Conservation (phyloP, 2,113 vertebrate species). For the Peromyscus leucopus region DNA sequence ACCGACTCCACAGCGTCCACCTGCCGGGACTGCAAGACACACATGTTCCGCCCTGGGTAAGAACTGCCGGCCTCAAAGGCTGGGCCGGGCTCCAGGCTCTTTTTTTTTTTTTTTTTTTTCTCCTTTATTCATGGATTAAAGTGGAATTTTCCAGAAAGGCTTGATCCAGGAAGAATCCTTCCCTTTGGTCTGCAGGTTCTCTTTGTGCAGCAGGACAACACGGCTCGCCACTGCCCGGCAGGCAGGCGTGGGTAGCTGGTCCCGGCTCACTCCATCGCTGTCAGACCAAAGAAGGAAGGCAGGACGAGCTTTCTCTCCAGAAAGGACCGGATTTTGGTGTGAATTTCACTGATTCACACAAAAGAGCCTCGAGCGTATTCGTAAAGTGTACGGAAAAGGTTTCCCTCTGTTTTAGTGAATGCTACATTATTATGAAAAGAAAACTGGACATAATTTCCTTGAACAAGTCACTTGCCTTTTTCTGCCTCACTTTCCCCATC, state of each 20-base stretch:
- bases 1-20: not conserved
- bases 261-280: not conserved
- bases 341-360: not conserved
- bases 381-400: not conserved
- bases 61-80: not conserved
- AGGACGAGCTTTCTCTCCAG: not conserved
- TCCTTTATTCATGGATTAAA: slow-evolving; percentile 30
- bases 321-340: not conserved
- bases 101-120: not conserved
- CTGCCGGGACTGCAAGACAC: not conserved
- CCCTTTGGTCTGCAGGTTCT: not conserved
- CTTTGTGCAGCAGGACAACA: not conserved
- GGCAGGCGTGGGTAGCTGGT: not conserved
- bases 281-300: not conserved
- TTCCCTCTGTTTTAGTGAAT: not conserved
- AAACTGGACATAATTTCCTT: not conserved
- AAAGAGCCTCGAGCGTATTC: not conserved
- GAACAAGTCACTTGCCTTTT: not conserved
- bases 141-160: slow-evolving; percentile 66
- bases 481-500: not conserved
- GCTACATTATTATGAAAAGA: not conserved
- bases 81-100: not conserved
- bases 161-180: slow-evolving; percentile 33
- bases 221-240: not conserved
- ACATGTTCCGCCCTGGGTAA: not conserved